A percentile compares a stretch with the other conserved stretches of the same genome.
Evolutionary conservation across 2,797 vertebrate genomes (phyloP).

Genomic region (Microhierax caerulescens): DNA sequence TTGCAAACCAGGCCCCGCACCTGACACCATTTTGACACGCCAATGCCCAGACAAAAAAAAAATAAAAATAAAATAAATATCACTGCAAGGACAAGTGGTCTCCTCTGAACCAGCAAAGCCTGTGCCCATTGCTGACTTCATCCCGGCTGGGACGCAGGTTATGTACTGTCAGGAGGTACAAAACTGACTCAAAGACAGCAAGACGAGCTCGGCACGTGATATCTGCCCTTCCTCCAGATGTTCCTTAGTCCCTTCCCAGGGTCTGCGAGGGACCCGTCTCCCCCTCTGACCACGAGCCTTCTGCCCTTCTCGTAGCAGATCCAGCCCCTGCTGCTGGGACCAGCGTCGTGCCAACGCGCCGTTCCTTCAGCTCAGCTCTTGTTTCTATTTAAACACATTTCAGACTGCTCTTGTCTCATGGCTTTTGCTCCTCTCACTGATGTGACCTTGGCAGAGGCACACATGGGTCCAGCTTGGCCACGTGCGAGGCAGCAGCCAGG

Average conservation of each 20-base stretch:
- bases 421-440: not conserved
- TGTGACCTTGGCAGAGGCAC: rapidly evolving
- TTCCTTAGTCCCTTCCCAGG: not conserved
- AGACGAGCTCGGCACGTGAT: not conserved
- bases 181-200: not conserved
- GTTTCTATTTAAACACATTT: not conserved
- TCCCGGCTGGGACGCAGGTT: not conserved
- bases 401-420: not conserved
- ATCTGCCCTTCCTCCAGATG: not conserved
- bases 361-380: not conserved
- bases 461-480: not conserved
- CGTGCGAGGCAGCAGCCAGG: not conserved
- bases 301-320: rapidly evolving
- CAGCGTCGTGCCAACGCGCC: rapidly evolving
- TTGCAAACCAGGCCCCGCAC: slow-evolving; percentile 57
- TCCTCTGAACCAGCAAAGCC: not conserved
- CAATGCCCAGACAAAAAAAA: slow-evolving; percentile 80
- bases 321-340: not conserved
- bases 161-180: not conserved
- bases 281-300: not conserved
- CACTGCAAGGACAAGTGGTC: not conserved
- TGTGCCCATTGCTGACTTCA: not conserved
- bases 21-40: slow-evolving; percentile 99
- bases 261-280: not conserved
- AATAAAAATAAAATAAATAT: not conserved